phyloP scores from a whole-genome alignment of 2,797 vertebrate species.

The Gymnodraco acuticeps region DNA sequence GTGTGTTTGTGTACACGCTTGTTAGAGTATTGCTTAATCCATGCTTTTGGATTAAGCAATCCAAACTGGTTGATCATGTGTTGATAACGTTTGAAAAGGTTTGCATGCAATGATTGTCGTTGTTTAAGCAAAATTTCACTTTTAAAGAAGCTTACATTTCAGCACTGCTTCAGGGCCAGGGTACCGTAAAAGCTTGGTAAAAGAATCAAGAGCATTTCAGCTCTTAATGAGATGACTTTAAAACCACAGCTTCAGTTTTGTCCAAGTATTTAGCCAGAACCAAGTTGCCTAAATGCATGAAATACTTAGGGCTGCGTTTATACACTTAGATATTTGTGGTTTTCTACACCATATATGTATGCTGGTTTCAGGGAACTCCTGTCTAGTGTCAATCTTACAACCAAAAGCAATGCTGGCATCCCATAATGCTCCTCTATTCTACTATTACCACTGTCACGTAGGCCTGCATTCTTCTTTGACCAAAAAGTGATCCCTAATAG shows the following conservation, averaged over 20 bases:
- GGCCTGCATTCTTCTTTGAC: slow-evolving; percentile 42
- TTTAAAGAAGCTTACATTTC: slow-evolving; percentile 18
- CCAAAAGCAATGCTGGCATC: slow-evolving; percentile 19
- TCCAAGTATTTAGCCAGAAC: slow-evolving; percentile 30
- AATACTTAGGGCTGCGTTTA: slow-evolving; percentile 38
- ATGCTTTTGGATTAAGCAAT: slow-evolving; percentile 17
- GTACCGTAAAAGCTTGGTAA: slow-evolving; percentile 12
- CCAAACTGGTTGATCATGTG: slow-evolving; percentile 16
- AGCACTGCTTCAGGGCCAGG: slow-evolving; percentile 15
- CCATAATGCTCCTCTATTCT: slow-evolving; percentile 16
- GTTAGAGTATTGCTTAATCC: slow-evolving; percentile 23
- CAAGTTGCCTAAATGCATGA: slow-evolving; percentile 2
- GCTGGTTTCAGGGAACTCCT: slow-evolving; percentile 46
- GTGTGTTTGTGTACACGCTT: slow-evolving; percentile 7
- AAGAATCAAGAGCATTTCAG: slow-evolving; percentile 32
- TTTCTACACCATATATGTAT: slow-evolving; percentile 35
- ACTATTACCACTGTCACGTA: slow-evolving; percentile 38
- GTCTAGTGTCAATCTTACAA: slow-evolving; percentile 23
- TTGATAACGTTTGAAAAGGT: slow-evolving; percentile 4
- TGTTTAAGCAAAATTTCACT: slow-evolving; percentile 12
- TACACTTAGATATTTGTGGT: slow-evolving; percentile 39
- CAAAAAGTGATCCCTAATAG: slow-evolving; percentile 39
- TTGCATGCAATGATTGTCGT: neutral
- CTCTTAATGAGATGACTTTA: slow-evolving; percentile 50
- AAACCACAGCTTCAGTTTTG: slow-evolving; percentile 30